These are phyloP conservation scores for Columba livia DNA, from an alignment of 2,113 vertebrate species.

Conservation along the genomic window DNA sequence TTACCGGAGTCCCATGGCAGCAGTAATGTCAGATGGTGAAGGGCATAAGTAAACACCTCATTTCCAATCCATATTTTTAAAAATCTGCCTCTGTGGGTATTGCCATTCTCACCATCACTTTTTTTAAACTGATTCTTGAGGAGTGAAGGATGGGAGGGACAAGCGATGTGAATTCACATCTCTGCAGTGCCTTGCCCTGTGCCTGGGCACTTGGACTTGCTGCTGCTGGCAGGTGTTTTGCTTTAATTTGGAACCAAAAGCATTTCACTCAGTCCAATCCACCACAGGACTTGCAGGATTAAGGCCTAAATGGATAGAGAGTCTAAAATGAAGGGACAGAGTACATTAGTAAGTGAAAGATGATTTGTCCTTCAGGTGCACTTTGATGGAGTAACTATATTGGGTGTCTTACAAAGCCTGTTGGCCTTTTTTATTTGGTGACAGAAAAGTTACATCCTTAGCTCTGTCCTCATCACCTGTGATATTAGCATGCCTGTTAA, in stretches of 20 bases:
- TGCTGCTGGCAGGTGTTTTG: not conserved
- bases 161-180: not conserved
- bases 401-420: not conserved
- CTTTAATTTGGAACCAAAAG: not conserved
- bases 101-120: not conserved
- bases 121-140: not conserved
- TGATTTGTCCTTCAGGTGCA: not conserved
- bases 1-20: not conserved
- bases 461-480: not conserved
- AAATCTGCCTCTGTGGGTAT: not conserved
- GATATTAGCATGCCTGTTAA: conserved; percentile 38
- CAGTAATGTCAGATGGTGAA: not conserved
- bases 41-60: not conserved
- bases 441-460: conserved; percentile 58
- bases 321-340: not conserved
- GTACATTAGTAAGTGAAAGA: not conserved
- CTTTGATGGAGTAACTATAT: not conserved
- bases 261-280: not conserved
- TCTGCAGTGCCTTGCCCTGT: not conserved
- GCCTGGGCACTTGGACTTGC: not conserved
- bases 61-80: not conserved
- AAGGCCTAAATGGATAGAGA: conserved; percentile 5
- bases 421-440: not conserved
- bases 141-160: not conserved
- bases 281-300: conserved; percentile 26